phyloP scores from a whole-genome alignment of 2,797 vertebrate species.

The Oceanodroma leucorhoa region DNA sequence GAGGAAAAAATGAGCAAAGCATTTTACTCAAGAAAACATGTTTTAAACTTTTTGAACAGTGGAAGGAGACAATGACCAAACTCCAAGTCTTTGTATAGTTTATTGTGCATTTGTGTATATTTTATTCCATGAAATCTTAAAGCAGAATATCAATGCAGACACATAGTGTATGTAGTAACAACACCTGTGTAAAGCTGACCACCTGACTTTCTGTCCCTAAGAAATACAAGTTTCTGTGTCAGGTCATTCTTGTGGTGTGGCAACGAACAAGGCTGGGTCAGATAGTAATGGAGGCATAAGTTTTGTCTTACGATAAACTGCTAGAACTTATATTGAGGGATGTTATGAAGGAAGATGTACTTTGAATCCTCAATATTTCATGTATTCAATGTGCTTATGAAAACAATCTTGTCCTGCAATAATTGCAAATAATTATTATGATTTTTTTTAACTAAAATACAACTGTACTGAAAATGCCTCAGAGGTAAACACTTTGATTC shows the following conservation, averaged over 20 bases:
- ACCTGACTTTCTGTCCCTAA: neutral
- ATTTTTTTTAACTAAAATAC: neutral
- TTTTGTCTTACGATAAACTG: neutral
- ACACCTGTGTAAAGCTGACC: neutral
- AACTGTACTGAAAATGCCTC: neutral
- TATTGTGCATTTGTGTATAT: neutral
- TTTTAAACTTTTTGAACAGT: neutral
- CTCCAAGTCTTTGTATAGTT: neutral
- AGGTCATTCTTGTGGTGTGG: neutral
- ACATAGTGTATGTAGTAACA: neutral
- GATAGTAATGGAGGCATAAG: neutral
- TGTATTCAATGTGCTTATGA: neutral
- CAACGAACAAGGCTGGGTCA: neutral
- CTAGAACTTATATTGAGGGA: rapidly evolving
- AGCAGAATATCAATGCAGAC: neutral
- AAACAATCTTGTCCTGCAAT: neutral
- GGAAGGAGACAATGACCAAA: neutral
- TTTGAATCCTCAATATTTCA: neutral
- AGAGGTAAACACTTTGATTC: neutral
- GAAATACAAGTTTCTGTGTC: neutral
- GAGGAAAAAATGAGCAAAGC: neutral
- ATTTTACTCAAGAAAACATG: neutral
- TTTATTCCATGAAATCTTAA: neutral
- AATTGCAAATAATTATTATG: neutral
- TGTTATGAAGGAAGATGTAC: neutral